These are phyloP conservation scores for Aphidius gifuensis DNA, from an alignment of 1,140 invertebrate species.

Conservation along the genomic window DNA sequence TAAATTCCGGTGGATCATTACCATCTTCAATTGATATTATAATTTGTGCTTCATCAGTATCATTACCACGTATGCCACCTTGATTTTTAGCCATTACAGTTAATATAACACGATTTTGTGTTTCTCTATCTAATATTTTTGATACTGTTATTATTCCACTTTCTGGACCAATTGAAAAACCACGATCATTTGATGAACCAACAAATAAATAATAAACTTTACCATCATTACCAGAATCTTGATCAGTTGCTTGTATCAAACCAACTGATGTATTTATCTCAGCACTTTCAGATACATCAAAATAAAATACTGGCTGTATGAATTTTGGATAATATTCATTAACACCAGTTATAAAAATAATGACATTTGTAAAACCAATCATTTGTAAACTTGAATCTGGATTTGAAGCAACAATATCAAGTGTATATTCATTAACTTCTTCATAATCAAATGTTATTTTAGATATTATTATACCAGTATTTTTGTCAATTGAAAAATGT, in stretches of 20 bases:
- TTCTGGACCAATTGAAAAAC: constrained; percentile 82
- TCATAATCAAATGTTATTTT: constrained; percentile 86
- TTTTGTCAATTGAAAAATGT: constrained; percentile 72
- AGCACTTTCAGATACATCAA: constrained; percentile 91
- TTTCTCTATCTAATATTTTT: constrained; percentile 81
- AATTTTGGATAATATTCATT: constrained; percentile 94
- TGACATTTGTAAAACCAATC: constrained; percentile 69
- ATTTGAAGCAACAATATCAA: constrained; percentile 84
- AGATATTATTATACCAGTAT: constrained; percentile 75
- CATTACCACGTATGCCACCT: constrained; percentile 88
- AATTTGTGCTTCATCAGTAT: constrained; percentile 92
- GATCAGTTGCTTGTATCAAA: constrained; percentile 83
- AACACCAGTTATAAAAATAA: constrained; percentile 79
- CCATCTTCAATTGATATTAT: constrained; percentile 92
- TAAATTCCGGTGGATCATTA: constrained; percentile 92
- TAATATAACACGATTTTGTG: constrained; percentile 83
- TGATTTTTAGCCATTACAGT: constrained; percentile 93
- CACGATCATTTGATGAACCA: constrained; percentile 87
- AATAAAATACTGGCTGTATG: constrained; percentile 85
- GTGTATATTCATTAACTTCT: constrained; percentile 70
- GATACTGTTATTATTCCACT: constrained; percentile 83
- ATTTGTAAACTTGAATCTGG: constrained; percentile 72
- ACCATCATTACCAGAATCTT: constrained; percentile 89
- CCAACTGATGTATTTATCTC: constrained; percentile 83
- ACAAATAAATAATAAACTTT: constrained; percentile 89